These are phyloP conservation scores for Onychomys torridus DNA, from an alignment of 2,797 vertebrate genomes.

Conservation along the genomic window DNA sequence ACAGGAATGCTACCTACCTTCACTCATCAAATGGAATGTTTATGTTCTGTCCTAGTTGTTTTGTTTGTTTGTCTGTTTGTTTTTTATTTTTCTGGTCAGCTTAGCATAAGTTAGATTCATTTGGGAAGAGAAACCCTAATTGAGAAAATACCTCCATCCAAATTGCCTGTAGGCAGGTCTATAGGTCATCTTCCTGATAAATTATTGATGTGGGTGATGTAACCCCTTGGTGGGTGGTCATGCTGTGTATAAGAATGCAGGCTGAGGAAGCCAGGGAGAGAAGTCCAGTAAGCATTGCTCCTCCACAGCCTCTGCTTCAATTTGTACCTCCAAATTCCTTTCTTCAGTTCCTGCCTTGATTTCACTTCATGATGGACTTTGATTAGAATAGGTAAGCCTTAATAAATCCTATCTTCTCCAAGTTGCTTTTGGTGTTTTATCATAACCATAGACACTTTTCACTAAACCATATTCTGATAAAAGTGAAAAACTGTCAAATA, in stretches of 20 bases:
- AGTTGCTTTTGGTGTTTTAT: not conserved
- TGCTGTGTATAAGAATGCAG: not conserved
- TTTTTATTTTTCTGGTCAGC: not conserved
- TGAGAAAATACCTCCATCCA: not conserved
- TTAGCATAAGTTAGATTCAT: not conserved
- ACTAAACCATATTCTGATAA: not conserved
- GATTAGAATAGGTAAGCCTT: not conserved
- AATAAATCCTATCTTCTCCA: not conserved
- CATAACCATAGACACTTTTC: not conserved
- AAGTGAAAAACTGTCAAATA: not conserved
- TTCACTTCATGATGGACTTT: not conserved
- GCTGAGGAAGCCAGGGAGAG: not conserved
- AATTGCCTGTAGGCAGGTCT: not conserved
- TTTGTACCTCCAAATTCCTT: not conserved
- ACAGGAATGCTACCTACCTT: not conserved
- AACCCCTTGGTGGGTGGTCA: no score
- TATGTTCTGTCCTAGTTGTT: not conserved
- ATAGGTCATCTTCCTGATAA: no score
- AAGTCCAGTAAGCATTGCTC: not conserved
- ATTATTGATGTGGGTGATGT: not conserved
- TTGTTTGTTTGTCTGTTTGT: not conserved
- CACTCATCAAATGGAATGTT: not conserved
- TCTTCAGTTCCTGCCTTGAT: not conserved
- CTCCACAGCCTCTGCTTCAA: not conserved
- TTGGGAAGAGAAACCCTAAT: not conserved